Conservation (phyloP, 2,888 invertebrate genomes). For the Trachelus stipa region DNA sequence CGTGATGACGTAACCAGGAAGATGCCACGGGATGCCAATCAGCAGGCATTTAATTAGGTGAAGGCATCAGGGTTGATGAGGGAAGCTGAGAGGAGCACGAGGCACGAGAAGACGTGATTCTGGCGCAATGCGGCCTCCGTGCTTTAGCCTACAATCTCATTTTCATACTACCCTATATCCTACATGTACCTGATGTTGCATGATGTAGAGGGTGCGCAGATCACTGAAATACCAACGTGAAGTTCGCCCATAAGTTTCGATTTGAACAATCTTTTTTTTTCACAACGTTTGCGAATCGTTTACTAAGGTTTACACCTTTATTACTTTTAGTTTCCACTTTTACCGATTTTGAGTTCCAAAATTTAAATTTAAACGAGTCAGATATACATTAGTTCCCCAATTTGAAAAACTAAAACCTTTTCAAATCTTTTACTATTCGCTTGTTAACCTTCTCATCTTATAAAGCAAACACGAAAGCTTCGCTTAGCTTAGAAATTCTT, state of each 20-base stretch:
- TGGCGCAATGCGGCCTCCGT: conserved; percentile 22
- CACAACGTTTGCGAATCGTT: neutral
- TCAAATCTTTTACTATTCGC: neutral
- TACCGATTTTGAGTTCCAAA: neutral
- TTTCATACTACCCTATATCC: neutral
- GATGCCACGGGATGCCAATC: conserved; percentile 29
- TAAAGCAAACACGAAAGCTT: neutral
- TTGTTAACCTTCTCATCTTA: neutral
- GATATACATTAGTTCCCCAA: neutral
- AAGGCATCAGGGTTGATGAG: conserved; percentile 27
- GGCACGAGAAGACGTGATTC: conserved; percentile 13
- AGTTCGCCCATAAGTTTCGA: neutral
- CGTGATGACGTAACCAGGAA: neutral
- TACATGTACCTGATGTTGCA: neutral
- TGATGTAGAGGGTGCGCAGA: neutral
- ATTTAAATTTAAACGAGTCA: neutral
- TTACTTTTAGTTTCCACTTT: neutral
- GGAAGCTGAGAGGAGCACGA: conserved; percentile 30
- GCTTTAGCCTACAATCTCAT: neutral
- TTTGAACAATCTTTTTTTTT: too few relatives aligned
- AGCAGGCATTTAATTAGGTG: conserved; percentile 48
- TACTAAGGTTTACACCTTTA: neutral
- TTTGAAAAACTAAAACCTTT: neutral
- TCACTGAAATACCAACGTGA: neutral
- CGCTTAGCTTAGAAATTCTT: neutral